phyloP scores from a whole-genome alignment of 2,113 vertebrate genomes.

The Papio anubis region DNA sequence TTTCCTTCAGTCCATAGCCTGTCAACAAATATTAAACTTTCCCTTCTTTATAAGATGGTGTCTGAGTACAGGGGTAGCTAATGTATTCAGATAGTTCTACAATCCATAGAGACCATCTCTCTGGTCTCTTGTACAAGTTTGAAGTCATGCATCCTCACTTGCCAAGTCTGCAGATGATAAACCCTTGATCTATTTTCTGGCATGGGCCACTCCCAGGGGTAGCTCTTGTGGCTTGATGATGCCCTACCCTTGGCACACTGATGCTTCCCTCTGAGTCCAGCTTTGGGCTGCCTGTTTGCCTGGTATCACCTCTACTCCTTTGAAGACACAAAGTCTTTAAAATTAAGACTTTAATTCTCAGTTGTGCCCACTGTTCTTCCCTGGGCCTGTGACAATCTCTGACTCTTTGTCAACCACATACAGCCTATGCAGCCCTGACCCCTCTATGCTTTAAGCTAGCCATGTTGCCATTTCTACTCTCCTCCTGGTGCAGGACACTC shows the following conservation, averaged over 20 bases:
- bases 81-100: background rate
- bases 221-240: background rate
- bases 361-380: background rate
- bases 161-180: background rate
- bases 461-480: background rate
- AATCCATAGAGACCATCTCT: background rate
- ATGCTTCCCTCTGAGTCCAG: background rate
- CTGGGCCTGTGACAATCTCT: background rate
- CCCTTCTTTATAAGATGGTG: background rate
- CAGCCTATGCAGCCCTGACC: background rate
- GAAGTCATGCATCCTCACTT: no score
- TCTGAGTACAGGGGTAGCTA: background rate
- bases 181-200: background rate
- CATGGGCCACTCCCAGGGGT: background rate
- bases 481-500: background rate
- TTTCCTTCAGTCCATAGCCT: background rate
- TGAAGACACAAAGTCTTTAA: background rate
- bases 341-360: background rate
- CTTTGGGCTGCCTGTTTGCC: background rate
- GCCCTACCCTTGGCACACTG: background rate
- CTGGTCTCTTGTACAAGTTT: background rate
- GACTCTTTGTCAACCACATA: background rate
- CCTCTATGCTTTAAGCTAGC: background rate
- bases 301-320: background rate
- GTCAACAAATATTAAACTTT: background rate